Conservation (phyloP, 1,140 invertebrate genomes). For the Psix sp. region DNA sequence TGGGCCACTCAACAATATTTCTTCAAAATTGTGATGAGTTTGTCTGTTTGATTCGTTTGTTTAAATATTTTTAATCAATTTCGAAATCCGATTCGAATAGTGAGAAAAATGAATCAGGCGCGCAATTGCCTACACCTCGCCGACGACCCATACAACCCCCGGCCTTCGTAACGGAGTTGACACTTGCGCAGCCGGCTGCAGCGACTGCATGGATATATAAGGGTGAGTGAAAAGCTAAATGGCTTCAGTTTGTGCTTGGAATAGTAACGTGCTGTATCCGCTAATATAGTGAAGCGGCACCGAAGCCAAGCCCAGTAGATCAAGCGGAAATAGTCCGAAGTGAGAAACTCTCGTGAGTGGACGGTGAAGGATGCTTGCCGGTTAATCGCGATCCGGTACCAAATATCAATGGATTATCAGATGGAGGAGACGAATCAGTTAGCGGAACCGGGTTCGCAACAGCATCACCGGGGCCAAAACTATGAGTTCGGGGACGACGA, state of each 20-base stretch:
- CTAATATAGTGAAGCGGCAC: no score
- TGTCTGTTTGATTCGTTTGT: no score
- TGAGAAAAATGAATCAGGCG: conserved; percentile 15
- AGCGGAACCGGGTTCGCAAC: conserved; percentile 43
- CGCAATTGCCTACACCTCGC: conserved; percentile 11
- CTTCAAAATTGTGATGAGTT: no score
- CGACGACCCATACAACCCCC: conserved; percentile 21
- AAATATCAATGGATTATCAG: conserved; percentile 45
- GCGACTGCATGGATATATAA: conserved; percentile 58
- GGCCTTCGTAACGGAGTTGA: conserved; percentile 47
- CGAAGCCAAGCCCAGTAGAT: background rate
- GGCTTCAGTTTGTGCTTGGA: conserved; percentile 54
- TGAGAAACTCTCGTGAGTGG: background rate
- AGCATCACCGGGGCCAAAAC: conserved; percentile 46
- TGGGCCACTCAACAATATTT: no score
- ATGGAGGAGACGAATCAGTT: conserved; percentile 67
- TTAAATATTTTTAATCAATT: no score
- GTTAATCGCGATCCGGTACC: no score
- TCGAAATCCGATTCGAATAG: no score
- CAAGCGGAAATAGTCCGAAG: background rate
- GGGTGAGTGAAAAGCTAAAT: conserved; percentile 42
- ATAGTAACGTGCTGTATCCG: background rate
- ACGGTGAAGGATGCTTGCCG: background rate
- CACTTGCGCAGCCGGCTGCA: conserved; percentile 59
- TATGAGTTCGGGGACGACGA: conserved; percentile 67